Evolutionary conservation across 2,888 invertebrate genomes (phyloP), one percentile per base, ranked within the genome.

Genomic region (Mesorhabditis belari): DNA sequence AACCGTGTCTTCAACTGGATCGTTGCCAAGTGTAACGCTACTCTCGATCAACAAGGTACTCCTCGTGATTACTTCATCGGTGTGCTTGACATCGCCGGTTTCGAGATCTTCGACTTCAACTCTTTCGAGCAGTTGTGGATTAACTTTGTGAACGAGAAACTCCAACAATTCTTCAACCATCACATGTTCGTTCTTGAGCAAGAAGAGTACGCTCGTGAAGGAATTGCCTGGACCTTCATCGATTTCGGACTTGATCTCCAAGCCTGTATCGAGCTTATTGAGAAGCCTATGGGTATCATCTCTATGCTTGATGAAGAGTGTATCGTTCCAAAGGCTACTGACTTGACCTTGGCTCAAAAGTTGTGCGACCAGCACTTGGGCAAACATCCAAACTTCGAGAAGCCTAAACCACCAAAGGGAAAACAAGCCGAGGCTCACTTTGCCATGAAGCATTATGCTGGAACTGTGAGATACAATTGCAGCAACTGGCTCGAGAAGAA

Each of bases 401-500:
- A 95, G 86, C 93, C 95, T 69, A 77, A 70, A 62, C 73, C 73
- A 23, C 73, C 73, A 59, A 77, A 77, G 70, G 70, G 73, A 57
- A 75, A 76, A 60, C 90, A 91, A 66, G 79, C 77, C 62, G 83
- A 83, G 67, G 83, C 83, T 53, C 83, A 85, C 77, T 85, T 85
- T 76, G 84, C 83, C 64, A 77, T 85, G 70, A 79, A 81, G 63
- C 84, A 85, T 66, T 85, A 85, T 72, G 84, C 84, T 69, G 84
- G 85, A 65, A 82, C 83, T 70, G 92, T 95, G 85, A 89, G 93
- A 76, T 98, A 98, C 89, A 96, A 95, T 87, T 92, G 96, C 85
- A 88, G 89, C 81, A 93, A 93, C 81, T 98, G 98, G 98, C 88
- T 98, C 84, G 96, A 98, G 85, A 98, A 98, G 91, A 98, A 96